Evolutionary conservation across 2,888 invertebrate species (phyloP), one percentile per base, ranked within the genome.

Genomic region (Chrysolina haemoptera): DNA sequence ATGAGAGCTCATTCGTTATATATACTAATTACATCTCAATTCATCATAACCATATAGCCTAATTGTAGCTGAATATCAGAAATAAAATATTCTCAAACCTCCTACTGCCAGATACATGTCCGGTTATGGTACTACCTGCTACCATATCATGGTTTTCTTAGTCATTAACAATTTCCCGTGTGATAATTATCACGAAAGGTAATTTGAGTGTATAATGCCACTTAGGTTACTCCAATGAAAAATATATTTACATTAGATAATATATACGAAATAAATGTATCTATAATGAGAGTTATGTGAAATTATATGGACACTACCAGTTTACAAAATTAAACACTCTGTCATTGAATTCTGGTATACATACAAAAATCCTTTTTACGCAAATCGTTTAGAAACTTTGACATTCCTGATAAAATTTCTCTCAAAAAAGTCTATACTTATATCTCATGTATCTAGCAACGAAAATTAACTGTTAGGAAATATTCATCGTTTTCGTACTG

Each of bases 241-340:
- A 83, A 84, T 83, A 82, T 83, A 83, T 84, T 83, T 84, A 84
- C 83, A 84, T 83, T 83, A 82, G 83, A 83, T 82, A 78, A 82
- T 82, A 82, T 82, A 83, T 82, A 59, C 59, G 79, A 82, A 79
- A 77, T 80, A 78, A 81, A 78, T 80, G 79, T 80, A 81, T 76
- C 76, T 77, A 78, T 79, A 76, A 77, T 78, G 74, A 71, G 76
- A 80, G 75, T 74, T 76, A 75, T 78, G 77, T 80, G 76, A 77
- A 79, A 78, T 81, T 81, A 80, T 81, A 80, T 80, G 82, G 83
- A 84, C 82, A 81, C 73, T 67, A 53, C 35, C 40, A n/a, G 14
- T 41, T 22, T 48, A 27, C 12, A 53, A 46, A 14, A 35, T 35
- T 6, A 35, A 35, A 35, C 35, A 35, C 8, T 35, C 43, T 43